Conservation (phyloP, 2,797 vertebrate genomes). For the Pitangus sulphuratus region DNA sequence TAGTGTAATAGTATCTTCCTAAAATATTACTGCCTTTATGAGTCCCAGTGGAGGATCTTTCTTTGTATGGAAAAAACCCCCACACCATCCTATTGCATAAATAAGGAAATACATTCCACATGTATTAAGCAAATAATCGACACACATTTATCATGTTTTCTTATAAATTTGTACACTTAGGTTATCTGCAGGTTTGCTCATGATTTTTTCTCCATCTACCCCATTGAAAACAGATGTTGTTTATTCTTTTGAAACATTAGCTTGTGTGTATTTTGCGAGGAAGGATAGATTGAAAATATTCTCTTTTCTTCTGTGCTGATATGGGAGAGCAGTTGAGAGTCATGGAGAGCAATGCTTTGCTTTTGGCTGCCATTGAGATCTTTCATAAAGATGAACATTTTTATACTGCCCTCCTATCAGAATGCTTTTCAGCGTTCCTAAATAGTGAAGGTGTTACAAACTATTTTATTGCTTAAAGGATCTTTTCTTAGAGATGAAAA, state of each 20-base stretch:
- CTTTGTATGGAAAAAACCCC: neutral
- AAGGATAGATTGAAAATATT: neutral
- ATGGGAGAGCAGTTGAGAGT: neutral
- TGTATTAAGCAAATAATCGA: constrained; percentile 17
- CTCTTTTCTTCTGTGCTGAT: neutral
- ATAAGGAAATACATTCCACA: neutral
- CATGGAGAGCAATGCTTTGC: neutral
- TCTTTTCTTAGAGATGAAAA: neutral
- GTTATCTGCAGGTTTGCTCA: neutral
- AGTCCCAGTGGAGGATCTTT: constrained; percentile 17
- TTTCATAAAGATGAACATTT: neutral
- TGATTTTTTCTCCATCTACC: neutral
- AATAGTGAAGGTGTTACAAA: neutral
- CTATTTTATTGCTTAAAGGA: neutral
- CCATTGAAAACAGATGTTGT: neutral
- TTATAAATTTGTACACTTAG: neutral
- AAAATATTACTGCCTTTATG: constrained; percentile 55
- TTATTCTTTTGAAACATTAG: neutral
- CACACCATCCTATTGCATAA: neutral
- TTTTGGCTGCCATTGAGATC: neutral
- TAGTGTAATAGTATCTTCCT: constrained; percentile 39
- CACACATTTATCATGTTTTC: neutral
- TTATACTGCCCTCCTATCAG: neutral
- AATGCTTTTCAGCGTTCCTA: neutral
- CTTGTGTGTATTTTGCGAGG: neutral